A percentile compares a stretch with the other conserved stretches of the same genome.
phyloP scores from a whole-genome alignment of 2,797 vertebrate genomes.

The Hemitrygon akajei region DNA sequence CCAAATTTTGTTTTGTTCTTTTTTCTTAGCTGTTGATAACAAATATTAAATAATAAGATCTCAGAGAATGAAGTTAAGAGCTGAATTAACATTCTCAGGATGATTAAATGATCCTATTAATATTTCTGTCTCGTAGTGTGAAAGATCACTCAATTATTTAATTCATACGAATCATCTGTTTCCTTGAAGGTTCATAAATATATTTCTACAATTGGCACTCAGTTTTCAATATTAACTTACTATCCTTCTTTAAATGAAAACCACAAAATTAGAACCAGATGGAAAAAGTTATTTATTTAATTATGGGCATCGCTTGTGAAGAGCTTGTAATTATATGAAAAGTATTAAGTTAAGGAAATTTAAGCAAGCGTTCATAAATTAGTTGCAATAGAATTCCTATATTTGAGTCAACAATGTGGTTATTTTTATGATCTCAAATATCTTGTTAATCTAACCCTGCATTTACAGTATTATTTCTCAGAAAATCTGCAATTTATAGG shows the following conservation, averaged over 20 bases:
- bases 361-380: not conserved
- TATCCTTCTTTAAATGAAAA: not conserved
- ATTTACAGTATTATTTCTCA: not conserved
- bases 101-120: not conserved
- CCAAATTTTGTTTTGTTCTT: not conserved
- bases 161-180: not conserved
- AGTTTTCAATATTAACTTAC: slow-evolving; percentile 12
- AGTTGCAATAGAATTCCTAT: not conserved
- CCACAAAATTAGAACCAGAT: slow-evolving; percentile 8
- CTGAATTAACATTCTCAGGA: not conserved
- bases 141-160: slow-evolving; percentile 17
- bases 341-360: not conserved
- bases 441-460: not conserved
- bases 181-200: slow-evolving; percentile 3
- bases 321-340: not conserved
- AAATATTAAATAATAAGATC: not conserved
- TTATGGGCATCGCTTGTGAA: not conserved
- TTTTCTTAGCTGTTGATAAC: not conserved
- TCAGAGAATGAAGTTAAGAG: not conserved
- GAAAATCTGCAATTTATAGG: not conserved
- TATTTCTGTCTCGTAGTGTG: not conserved
- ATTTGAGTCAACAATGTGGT: not conserved
- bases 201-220: not conserved
- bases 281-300: not conserved
- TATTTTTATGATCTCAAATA: not conserved